Evolutionary conservation across 1,140 invertebrate genomes (phyloP), one percentile per base, ranked within the genome.

Genomic region (Augochlora pura): DNA sequence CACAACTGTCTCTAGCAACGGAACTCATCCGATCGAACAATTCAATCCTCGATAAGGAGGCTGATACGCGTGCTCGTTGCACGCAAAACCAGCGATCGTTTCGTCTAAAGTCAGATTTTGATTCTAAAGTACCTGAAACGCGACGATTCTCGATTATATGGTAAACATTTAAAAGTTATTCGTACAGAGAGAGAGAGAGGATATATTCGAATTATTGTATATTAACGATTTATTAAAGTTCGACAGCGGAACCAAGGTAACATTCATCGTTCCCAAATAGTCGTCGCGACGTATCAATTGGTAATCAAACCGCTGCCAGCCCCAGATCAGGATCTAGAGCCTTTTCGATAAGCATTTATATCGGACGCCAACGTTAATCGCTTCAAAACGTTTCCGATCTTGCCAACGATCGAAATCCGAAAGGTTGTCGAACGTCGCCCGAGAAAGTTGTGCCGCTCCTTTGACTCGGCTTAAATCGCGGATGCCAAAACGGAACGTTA

Each of bases 401-500:
- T 42, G 21, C 18, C 18, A 21, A 52, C 1, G 9, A 32, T 4
- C 32, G 32, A 38, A n/a, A 64, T 42, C 10, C 21, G 9, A 57
- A 0, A n/a, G 18, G 8, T 0, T 0, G n/a, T 0, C 4, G n/a
- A 57, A n/a, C n/a, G 54, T 57, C n/a, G 54, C n/a, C n/a, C 54
- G 25, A 49, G 52, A 32, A 42, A 21, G 68, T 78, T 54, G 76
- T 57, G 76, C 63, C 76, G 12, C 9, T 46, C 38, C 14, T 16
- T 18, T 21, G 21, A n/a, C 18, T 52, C 63, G 52, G 42, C 49
- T 78, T 25, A 54, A 57, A 71, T 62, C 62, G 49, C 42, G 32
- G 57, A 72, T 64, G 68, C 68, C 76, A 64, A 66, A 64, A 72
- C 60, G 42, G 32, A 42, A 72, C 67, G 60, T 78, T 78, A 72